Conservation (phyloP, 1,140 invertebrate species). For the Condylostylus longicornis region DNA sequence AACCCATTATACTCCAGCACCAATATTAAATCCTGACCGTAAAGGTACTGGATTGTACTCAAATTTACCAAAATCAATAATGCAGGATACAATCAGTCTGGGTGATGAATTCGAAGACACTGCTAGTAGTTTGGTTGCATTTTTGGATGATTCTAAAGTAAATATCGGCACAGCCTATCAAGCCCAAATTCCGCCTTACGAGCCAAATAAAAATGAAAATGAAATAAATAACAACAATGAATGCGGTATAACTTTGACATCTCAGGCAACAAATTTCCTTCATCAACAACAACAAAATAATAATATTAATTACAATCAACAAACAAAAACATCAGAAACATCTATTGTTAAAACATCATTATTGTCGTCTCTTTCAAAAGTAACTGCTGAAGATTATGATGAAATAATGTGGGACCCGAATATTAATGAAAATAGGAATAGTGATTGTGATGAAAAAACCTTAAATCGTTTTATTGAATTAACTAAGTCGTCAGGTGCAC, state of each 20-base stretch:
- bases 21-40: conserved; percentile 78
- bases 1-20: conserved; percentile 75
- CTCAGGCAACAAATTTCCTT: no score
- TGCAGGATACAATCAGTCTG: conserved; percentile 16
- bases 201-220: conserved; percentile 13
- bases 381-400: conserved; percentile 40
- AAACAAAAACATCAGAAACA: no score
- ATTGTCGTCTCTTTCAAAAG: no score
- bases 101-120: conserved; percentile 27
- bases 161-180: conserved; percentile 86
- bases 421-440: conserved; percentile 40
- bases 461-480: conserved; percentile 62
- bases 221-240: conserved; percentile 10
- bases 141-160: conserved; percentile 43
- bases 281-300: conserved; percentile 30
- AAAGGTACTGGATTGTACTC: conserved; percentile 69
- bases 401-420: conserved; percentile 76
- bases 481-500: conserved; percentile 79
- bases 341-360: no score
- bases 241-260: no score
- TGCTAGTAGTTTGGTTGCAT: conserved; percentile 22
- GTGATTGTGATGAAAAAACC: conserved; percentile 25
- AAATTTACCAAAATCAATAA: conserved; percentile 21
- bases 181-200: conserved; percentile 53
- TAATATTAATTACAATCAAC: no score